These are phyloP conservation scores for Eueides isabella DNA, from an alignment of 1,140 invertebrate species.

Conservation along the genomic window DNA sequence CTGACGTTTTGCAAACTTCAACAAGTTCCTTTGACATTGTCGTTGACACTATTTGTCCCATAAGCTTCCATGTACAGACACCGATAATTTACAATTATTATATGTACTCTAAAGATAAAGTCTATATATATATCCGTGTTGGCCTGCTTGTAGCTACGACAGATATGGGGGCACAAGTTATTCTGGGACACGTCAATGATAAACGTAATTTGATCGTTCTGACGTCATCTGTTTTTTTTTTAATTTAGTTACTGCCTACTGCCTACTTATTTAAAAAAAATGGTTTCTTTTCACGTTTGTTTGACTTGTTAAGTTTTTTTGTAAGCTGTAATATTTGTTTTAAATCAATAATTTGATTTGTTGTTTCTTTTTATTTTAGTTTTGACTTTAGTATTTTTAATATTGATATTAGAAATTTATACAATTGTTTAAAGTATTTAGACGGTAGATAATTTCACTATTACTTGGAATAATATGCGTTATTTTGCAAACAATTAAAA, in stretches of 20 bases:
- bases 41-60: conserved; percentile 45
- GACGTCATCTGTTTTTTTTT: conserved; percentile 48
- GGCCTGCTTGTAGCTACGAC: conserved; percentile 68
- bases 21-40: conserved; percentile 36
- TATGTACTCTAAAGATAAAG: conserved; percentile 54
- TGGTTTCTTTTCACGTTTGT: background rate
- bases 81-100: conserved; percentile 52
- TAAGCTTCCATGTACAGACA: conserved; percentile 47
- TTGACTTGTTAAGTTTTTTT: conserved; percentile 16
- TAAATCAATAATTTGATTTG: conserved; percentile 4
- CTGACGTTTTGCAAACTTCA: conserved; percentile 13
- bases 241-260: conserved; percentile 6
- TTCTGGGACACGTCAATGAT: conserved; percentile 24
- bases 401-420: background rate
- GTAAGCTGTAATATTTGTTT: conserved; percentile 20
- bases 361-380: background rate
- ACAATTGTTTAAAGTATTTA: background rate
- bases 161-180: conserved; percentile 58
- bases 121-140: conserved; percentile 65
- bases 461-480: background rate
- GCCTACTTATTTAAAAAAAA: background rate
- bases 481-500: background rate
- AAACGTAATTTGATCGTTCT: conserved; percentile 37
- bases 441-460: background rate
- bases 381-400: background rate